Conservation (phyloP, 2,113 vertebrate genomes). For the Probosciger aterrimus region DNA sequence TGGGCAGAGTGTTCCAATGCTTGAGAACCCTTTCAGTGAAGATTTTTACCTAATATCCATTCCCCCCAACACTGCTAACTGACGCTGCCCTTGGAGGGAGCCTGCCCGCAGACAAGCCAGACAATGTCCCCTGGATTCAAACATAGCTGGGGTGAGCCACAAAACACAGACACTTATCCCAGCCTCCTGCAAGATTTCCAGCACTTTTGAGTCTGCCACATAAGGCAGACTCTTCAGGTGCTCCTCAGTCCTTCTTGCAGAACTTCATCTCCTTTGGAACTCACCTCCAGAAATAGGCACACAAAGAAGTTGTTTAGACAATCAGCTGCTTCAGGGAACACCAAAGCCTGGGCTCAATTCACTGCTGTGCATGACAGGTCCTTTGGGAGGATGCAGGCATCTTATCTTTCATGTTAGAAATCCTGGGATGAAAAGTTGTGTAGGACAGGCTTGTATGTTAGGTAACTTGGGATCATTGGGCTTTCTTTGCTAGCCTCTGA, state of each 20-base stretch:
- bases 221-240: background rate
- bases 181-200: background rate
- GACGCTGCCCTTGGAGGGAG: background rate
- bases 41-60: background rate
- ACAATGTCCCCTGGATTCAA: background rate
- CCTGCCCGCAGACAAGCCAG: fast-evolving
- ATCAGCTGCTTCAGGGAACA: background rate
- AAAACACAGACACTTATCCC: background rate
- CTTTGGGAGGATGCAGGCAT: background rate
- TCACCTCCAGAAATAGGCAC: background rate
- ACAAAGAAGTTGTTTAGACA: background rate
- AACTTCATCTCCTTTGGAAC: background rate
- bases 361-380: background rate
- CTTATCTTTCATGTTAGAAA: background rate
- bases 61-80: background rate
- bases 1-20: background rate
- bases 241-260: background rate
- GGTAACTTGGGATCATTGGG: background rate
- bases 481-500: background rate
- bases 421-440: background rate
- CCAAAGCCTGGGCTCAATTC: background rate
- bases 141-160: background rate
- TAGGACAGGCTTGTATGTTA: background rate
- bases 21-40: background rate
- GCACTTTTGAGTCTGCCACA: background rate